Base-by-base conservation (phyloP, 2,888 invertebrate species). In the Aspidapion aeneum region DNA sequence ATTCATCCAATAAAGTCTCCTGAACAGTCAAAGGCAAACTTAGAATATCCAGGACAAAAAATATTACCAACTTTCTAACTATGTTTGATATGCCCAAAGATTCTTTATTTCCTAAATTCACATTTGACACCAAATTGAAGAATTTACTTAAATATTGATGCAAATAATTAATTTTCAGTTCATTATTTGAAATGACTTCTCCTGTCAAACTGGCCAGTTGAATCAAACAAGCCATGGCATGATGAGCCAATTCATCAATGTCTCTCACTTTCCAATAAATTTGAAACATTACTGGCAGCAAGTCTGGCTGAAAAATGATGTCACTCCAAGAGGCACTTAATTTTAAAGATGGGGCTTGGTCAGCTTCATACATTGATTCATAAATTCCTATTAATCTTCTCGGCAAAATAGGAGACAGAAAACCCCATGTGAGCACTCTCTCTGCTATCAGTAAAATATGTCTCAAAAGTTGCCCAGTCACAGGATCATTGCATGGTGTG, bases 371-470 rank as follows among this genome's bases (percentile, higher is more conserved):
- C 63, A 88, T 85, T 54, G 85, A 82, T 75, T 88, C 89, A 75
- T 90, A 90, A 17, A 88, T 87, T 16, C 89, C 88, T 63, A 91
- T 87, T 68, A 91, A 75, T 65, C 88, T 82, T 79, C 88, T 88
- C 0, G 90, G 88, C 68, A 90, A 83, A 69, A 77, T 78, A 58
- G 86, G 84, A 20, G 88, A 87, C 2, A 89, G 86, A 79, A 91
- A 94, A 71, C 89, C 89, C 95, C 95, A 95, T 55, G 87, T 88
- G 57, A 95, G 81, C 62, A 93, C 86, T 65, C 86, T 86, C 78
- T 94, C 94, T 0, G 90, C 86, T 65, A 95, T 91, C 60, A 86
- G 85, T n/a, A 95, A 78, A 55, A 92, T 80, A 72, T 89, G 86
- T 70, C 88, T 87, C 1, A 89, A 83, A 50, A 93, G 78, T 50